Evolutionary conservation across 1,140 invertebrate genomes (phyloP).

Genomic region (Sycophila sp.): DNA sequence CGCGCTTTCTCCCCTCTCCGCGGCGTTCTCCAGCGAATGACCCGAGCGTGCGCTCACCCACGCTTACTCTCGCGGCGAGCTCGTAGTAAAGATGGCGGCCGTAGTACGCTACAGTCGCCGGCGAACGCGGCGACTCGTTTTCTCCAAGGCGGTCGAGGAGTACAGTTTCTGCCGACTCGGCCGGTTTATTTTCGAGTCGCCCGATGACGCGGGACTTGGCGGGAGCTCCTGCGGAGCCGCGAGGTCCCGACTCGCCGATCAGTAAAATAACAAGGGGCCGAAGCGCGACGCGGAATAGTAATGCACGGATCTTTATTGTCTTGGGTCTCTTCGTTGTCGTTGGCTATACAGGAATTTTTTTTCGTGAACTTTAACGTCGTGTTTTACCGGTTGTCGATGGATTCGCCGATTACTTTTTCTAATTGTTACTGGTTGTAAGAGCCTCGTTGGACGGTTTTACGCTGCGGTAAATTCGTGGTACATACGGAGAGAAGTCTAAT

Average conservation of each 20-base stretch:
- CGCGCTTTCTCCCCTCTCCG: neutral
- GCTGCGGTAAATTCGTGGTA: no score
- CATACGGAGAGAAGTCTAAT: no score
- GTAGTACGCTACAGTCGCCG: slow-evolving; percentile 42
- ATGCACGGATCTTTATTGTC: neutral
- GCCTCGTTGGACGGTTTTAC: no score
- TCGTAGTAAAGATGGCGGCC: slow-evolving; percentile 61
- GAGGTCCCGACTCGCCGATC: neutral
- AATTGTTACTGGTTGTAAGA: no score
- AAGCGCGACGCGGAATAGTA: neutral
- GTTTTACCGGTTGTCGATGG: no score
- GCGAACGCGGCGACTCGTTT: no score
- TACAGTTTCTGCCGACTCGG: neutral
- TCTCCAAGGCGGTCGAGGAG: no score
- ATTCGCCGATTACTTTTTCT: no score
- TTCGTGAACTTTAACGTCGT: no score
- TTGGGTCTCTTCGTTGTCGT: no score
- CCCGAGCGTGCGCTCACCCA: slow-evolving; percentile 57
- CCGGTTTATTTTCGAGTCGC: slow-evolving; percentile 13
- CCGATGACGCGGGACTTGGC: neutral
- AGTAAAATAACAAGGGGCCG: neutral
- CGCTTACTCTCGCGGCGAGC: slow-evolving; percentile 37
- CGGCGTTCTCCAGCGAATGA: slow-evolving; percentile 44
- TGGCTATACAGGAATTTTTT: no score
- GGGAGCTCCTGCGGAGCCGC: no score